Percentiles rank a stretch among this genome's conserved stretches.
Evolutionary conservation across 2,888 invertebrate genomes (phyloP).

Genomic region (Epicampocera succincta): DNA sequence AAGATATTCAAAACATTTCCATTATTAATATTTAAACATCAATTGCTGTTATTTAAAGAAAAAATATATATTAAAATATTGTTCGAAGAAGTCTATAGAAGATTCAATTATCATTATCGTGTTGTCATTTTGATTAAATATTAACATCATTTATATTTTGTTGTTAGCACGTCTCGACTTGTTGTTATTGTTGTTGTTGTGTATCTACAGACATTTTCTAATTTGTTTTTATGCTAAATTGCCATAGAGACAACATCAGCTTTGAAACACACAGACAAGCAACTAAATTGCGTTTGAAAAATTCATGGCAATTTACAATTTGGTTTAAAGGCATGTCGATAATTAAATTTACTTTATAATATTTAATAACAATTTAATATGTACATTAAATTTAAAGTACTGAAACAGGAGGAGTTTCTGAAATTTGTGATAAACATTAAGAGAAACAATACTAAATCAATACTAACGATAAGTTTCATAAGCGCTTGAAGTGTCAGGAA

Average conservation of each 20-base stretch:
- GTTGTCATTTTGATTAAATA: not conserved
- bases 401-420: too few species aligned
- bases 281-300: conserved; percentile 30
- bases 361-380: conserved; percentile 5
- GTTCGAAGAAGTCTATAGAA: not conserved
- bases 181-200: conserved; percentile 4
- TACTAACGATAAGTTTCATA: too few species aligned
- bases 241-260: not conserved
- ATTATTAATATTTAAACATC: too few species aligned
- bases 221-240: conserved; percentile 22
- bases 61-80: not conserved
- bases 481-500: too few species aligned
- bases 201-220: not conserved
- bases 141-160: not conserved
- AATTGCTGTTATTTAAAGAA: not conserved
- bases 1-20: too few species aligned
- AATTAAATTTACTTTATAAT: conserved; percentile 52
- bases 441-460: too few species aligned
- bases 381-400: too few species aligned
- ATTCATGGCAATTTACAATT: conserved; percentile 47
- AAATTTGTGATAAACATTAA: too few species aligned
- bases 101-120: conserved; percentile 5
- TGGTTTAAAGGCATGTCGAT: conserved; percentile 51
- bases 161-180: not conserved
- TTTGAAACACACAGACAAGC: conserved; percentile 19